Evolutionary conservation across 2,113 vertebrate genomes (phyloP), one percentile per base, ranked within the genome.

Genomic region (Myrmophylax atrothorax): DNA sequence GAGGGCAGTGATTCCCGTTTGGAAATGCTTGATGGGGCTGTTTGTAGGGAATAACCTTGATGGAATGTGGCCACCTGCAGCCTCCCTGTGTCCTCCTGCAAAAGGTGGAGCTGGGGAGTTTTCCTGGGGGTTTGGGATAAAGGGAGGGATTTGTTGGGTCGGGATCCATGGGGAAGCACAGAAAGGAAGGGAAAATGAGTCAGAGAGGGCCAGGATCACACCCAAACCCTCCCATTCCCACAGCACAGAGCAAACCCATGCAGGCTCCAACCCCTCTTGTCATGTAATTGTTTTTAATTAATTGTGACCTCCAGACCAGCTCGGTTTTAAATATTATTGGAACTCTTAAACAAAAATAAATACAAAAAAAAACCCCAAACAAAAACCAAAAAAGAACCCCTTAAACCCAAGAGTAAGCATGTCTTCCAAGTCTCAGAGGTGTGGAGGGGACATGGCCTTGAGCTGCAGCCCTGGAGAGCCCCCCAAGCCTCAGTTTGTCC

Each of bases 391-490:
- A 98, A 89, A n/a, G n/a, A 96, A 56, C 12, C 8, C 9, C 8
- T 42, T 97, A 56, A 82, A 81, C 10, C 46, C 83, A 98, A 97
- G 97, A 98, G 98, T 98, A 96, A 97, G 84, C 96, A 56, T 87
- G 99, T 99, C 99, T 99, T 99, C 99, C 99, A 99, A 98, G 97
- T 97, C 96, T 96, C 96, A 83, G 84, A 70, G 97, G 97, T 96
- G 93, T 96, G 96, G 97, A 98, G 95, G 98, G 97, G 97, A 97
- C 97, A 97, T 91, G 97, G 96, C 94, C 97, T 98, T 97, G 96
- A 98, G 96, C 98, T 95, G 98, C 97, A 97, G 97, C 97, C 97
- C 97, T 82, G 84, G 96, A 88, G 96, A 97, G 98, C 97, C 98
- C 98, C 96, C 73, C 97, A 94, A 63, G 97, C 93, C 97, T 98